These are phyloP conservation scores for Lates japonicus DNA, from an alignment of 2,797 vertebrate genomes.

Conservation along the genomic window DNA sequence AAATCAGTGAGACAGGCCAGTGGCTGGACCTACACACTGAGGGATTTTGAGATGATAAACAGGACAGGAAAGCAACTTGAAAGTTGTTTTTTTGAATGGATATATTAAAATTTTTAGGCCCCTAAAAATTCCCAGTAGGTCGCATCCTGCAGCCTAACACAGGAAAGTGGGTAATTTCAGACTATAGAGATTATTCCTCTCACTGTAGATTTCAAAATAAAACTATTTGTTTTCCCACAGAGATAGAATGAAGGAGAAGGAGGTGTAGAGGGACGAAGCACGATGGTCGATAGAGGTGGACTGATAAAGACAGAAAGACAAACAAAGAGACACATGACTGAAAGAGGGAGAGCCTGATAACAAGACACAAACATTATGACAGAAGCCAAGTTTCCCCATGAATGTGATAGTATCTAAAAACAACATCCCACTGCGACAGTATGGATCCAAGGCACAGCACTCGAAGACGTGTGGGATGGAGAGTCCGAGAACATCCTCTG, in stretches of 20 bases:
- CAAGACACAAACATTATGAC: slow-evolving; percentile 12
- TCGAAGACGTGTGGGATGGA: slow-evolving; percentile 69
- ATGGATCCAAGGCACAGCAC: slow-evolving; percentile 51
- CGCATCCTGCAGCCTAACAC: not conserved
- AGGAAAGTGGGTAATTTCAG: not conserved
- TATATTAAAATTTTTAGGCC: not conserved
- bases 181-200: not conserved
- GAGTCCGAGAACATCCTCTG: slow-evolving; percentile 70
- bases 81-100: no score
- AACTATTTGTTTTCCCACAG: not conserved
- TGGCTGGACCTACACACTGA: no score
- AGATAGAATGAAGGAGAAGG: not conserved
- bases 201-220: not conserved
- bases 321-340: slow-evolving; percentile 24
- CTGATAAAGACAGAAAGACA: slow-evolving; percentile 1
- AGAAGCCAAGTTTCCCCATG: slow-evolving; percentile 13
- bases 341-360: not conserved
- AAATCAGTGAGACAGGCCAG: no score
- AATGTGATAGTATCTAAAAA: slow-evolving; percentile 69
- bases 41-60: no score
- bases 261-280: not conserved
- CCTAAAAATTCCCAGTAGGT: not conserved
- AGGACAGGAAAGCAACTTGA: no score
- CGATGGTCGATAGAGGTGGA: slow-evolving; percentile 1
- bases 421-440: slow-evolving; percentile 55